Base-by-base conservation (phyloP, 2,797 vertebrate species). In the Philypnodon macrostomus region DNA sequence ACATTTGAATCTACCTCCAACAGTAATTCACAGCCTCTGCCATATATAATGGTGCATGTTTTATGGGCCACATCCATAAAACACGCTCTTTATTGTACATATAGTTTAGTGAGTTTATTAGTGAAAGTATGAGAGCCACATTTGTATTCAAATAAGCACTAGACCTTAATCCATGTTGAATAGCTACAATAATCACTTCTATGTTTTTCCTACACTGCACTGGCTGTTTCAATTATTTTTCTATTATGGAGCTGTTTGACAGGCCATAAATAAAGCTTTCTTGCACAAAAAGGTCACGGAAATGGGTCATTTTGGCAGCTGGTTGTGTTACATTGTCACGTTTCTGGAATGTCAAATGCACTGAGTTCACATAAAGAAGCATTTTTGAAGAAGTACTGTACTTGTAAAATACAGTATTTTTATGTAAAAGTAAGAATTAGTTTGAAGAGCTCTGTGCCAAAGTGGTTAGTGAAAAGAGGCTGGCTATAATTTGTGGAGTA, bases 241-340 rank as follows among this genome's bases (percentile, higher is more conserved):
- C 34, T 30, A 10, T 37, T 36, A 21, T 19, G 16, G 40, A 21
- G n/a, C 13, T 9, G 34, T 3, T 8, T 23, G 18, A 23, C 13
- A 15, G 17, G 13, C 7, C 26, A 44, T 35, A 44, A 34, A 42
- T 35, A 53, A 42, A 19, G 44, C n/a, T 11, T 34, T 24, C 4
- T 5, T n/a, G 17, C 16, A 13, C 16, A 18, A 19, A n/a, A 31
- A 45, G 15, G n/a, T 23, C n/a, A 21, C 4, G 1, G 1, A 15
- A 34, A 34, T 34, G 17, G 18, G 17, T 14, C 18, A 7, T 17
- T 51, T 33, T 39, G 16, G 7, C 13, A 33, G 18, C 19, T 7
- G 15, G 15, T 8, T 17, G 30, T 34, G 18, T 11, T 4, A 23
- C 30, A 21, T 32, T 32, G 14, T n/a, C n/a, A n/a, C n/a, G n/a